Evolutionary conservation across 2,888 invertebrate species (phyloP).

Genomic region (Elysia crispata): DNA sequence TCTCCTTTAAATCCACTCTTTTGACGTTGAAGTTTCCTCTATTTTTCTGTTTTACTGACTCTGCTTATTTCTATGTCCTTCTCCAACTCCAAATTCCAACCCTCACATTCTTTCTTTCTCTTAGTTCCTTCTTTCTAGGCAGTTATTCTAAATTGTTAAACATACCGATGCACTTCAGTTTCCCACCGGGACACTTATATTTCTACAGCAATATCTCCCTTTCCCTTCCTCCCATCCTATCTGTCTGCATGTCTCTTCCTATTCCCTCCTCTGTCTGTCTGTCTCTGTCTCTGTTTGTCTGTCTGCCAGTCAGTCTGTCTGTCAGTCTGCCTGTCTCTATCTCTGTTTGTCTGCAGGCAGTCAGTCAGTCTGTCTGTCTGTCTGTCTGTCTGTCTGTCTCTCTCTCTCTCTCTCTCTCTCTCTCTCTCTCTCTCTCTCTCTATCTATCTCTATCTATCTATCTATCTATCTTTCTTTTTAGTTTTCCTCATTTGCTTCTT

Average conservation of each 20-base stretch:
- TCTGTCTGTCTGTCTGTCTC: conserved; percentile 20
- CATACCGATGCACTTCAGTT: too few species aligned
- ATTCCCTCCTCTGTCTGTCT: background rate
- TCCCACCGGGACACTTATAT: too few species aligned
- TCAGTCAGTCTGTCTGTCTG: background rate
- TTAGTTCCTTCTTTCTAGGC: too few species aligned
- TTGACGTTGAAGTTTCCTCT: too few species aligned
- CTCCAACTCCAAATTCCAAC: too few species aligned
- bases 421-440: background rate
- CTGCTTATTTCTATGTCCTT: too few species aligned
- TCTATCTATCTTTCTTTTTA: background rate
- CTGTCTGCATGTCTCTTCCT: conserved; percentile 9
- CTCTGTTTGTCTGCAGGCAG: background rate
- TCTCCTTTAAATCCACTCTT: too few species aligned
- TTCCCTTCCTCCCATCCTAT: background rate
- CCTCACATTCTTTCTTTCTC: too few species aligned
- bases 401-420: conserved; percentile 15
- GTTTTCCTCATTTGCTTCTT: background rate
- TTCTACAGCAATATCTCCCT: too few species aligned
- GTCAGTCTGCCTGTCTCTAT: background rate
- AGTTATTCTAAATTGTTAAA: too few species aligned
- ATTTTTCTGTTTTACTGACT: too few species aligned
- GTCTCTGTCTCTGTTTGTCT: background rate
- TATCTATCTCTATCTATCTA: background rate
- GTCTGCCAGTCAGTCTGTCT: background rate